phyloP scores from a whole-genome alignment of 1,140 invertebrate species.

The Drosophila suzukii region DNA sequence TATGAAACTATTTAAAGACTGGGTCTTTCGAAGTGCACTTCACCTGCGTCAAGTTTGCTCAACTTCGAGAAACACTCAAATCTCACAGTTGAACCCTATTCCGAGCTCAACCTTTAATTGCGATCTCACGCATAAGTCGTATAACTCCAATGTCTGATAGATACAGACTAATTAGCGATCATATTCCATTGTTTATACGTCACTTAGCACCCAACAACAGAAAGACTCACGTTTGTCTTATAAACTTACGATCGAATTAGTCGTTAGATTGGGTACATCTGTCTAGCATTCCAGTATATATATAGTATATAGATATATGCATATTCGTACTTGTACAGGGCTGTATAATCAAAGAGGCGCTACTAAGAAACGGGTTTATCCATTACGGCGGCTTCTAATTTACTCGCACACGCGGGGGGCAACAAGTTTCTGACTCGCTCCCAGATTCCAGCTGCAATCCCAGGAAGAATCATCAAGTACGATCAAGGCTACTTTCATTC shows the following conservation, averaged over 20 bases:
- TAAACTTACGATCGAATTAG: slow-evolving; percentile 19
- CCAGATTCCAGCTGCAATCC: not conserved
- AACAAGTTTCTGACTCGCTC: slow-evolving; percentile 19
- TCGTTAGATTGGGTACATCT: slow-evolving; percentile 29
- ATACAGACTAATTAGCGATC: slow-evolving; percentile 51
- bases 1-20: slow-evolving; percentile 37
- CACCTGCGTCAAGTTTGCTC: not conserved
- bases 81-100: not conserved
- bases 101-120: slow-evolving; percentile 23
- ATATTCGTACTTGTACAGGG: slow-evolving; percentile 1
- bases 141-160: slow-evolving; percentile 27
- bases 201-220: slow-evolving; percentile 32
- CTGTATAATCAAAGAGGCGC: slow-evolving; percentile 1
- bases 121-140: slow-evolving; percentile 23
- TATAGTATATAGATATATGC: not conserved
- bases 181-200: slow-evolving; percentile 26
- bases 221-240: slow-evolving; percentile 41
- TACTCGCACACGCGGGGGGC: not conserved
- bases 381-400: slow-evolving; percentile 30
- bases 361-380: slow-evolving; percentile 30
- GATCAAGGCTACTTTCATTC: slow-evolving; percentile 25
- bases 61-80: not conserved
- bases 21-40: slow-evolving; percentile 4
- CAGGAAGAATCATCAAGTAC: slow-evolving; percentile 13
- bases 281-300: slow-evolving; percentile 5